Evolutionary conservation across 2,797 vertebrate genomes (phyloP), one percentile per base, ranked within the genome.

Genomic region (Numenius phaeopus): DNA sequence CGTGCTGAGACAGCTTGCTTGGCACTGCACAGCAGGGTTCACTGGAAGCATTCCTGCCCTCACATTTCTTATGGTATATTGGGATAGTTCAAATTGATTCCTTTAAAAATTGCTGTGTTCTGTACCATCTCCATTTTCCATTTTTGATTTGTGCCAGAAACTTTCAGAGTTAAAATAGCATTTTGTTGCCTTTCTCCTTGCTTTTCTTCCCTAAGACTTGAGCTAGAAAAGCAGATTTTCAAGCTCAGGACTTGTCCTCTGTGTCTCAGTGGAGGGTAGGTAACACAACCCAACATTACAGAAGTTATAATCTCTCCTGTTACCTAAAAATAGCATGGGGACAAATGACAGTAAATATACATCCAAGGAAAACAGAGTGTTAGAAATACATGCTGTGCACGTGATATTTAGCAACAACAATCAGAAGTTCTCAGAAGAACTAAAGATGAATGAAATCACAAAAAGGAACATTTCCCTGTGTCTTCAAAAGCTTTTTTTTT

Each of bases 1-100:
- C 5, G 5, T 0, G 0, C 23, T 8, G 57, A 23, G 40, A 23
- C 19, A 22, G 10, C 26, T 61, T 10, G 10, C 52, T 27, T 64
- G 54, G 39, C 44, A 4, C 40, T 34, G 44, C 49, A 30, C n/a
- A 30, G 52, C 20, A 40, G 18, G 10, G 17, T 39, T 78, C 42
- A n/a, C 21, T 39, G 34, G 22, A 29, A 67, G 18, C 23, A 16
- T 57, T 32, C 30, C 39, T 0, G 10, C 15, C 29, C 50, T 93
- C 11, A 14, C 21, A 23, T 49, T 82, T 89, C 5, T 4, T 62
- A 10, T 1, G 0, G 10, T 32, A 16, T 34, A 26, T 17, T 10
- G 29, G 4, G 19, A 13, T 62, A 40, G 62, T 88, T 95, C 39
- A 83, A 32, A 61, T 7, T 4, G 14, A 13, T 30, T 46, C 2